Base-by-base conservation (phyloP, 2,888 invertebrate species). In the Poecilobothrus nobilitatus region DNA sequence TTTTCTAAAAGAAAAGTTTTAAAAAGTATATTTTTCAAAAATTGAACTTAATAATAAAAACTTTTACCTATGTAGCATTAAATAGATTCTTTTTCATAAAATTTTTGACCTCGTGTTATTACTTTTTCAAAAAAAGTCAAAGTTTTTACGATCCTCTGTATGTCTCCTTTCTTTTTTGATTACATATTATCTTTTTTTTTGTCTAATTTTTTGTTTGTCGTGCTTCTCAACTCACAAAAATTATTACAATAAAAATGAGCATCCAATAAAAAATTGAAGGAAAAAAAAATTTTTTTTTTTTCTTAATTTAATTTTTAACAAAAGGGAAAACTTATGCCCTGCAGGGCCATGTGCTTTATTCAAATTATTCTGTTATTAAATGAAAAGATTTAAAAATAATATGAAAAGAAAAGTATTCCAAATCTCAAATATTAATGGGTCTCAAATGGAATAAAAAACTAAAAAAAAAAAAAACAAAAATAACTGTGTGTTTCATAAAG, bases 241-340 rank as follows among this genome's bases (percentile, higher is more conserved):
- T 53, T 18, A 53, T 37, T 37, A 53, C 9, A 53, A 53, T 18
- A 53, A 53, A 53, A 18, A 53, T 12, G 15, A 41, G 15, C 41
- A 41, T 41, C 41, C 41, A 41, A 41, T 8, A 53, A 53, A 9
- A 53, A 53, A 53, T 15, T 27, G 2, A 53, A 53, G 7, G 18
- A 18, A 53, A 53, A 53, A 18, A 53, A 53, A 9, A 53, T 1
- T 53, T 53, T 53, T 27, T 27, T 27, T 27, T 27, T 27, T 27
- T 27, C 2, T 27, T 27, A 4, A 4, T 27, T 4, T 27, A 27
- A 27, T 27, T 53, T n/a, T 53, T 53, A 53, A 53, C 53, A 53
- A 53, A 53, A 53, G 53, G 53, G 53, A 53, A 53, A 53, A 53
- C 53, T n/a, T 53, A 53, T 53, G 53, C 53, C 53, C 53, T 53